Evolutionary conservation across 2,888 invertebrate species (phyloP).

Genomic region (Chrysomela aeneicollis): DNA sequence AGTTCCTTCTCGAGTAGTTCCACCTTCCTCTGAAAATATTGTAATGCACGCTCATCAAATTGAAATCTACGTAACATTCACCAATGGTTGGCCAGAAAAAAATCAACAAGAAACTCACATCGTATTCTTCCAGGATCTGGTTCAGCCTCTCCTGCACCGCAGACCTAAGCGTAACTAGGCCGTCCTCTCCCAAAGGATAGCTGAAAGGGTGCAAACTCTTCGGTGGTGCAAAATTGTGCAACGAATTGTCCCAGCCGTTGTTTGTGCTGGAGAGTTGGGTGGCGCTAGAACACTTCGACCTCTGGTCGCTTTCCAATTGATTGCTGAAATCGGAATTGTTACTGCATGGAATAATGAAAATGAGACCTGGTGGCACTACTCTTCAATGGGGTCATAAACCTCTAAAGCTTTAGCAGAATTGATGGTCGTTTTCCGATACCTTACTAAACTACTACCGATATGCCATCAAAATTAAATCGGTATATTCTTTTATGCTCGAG

Average conservation of each 20-base stretch:
- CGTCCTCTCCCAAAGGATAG: slow-evolving; percentile 71
- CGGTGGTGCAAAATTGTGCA: slow-evolving; percentile 46
- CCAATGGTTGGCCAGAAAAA: no score
- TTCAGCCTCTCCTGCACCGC: slow-evolving; percentile 80
- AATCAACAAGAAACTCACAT: slow-evolving; percentile 64
- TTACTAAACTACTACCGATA: no score
- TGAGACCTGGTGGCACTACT: no score
- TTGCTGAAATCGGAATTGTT: slow-evolving; percentile 7
- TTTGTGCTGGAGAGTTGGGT: slow-evolving; percentile 59
- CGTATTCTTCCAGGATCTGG: slow-evolving; percentile 82
- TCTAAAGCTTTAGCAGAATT: no score
- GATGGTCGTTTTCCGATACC: no score
- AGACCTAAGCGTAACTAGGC: slow-evolving; percentile 75
- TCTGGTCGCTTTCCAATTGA: slow-evolving; percentile 22
- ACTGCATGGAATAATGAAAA: background rate
- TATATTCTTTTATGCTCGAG: no score
- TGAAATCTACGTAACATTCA: no score
- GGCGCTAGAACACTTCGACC: slow-evolving; percentile 57
- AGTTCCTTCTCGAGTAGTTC: slow-evolving; percentile 81
- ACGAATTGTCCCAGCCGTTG: slow-evolving; percentile 55
- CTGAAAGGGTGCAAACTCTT: slow-evolving; percentile 45
- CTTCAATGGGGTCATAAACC: no score
- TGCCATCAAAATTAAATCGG: no score
- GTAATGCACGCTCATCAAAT: no score
- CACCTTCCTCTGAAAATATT: slow-evolving; percentile 71